Base-by-base conservation (phyloP, 64 coral and sea anemone species). In the Anthopleura sola region DNA sequence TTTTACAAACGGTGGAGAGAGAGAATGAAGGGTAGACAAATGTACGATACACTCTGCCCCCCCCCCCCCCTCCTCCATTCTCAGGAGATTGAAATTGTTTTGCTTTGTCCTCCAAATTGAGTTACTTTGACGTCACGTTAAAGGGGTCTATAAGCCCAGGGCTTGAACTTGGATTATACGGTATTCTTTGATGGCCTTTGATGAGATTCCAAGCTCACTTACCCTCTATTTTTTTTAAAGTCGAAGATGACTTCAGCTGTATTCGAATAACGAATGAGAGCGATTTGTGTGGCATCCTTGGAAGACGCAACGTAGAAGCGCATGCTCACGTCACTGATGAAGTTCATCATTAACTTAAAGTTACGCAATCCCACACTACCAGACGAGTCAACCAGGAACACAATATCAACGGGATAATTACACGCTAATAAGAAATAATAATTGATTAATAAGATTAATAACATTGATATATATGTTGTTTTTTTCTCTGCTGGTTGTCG, bases 321-420 rank as follows among this genome's bases (percentile, higher is more conserved):
- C 50, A 76, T 24, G 49, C 81, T 84, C 1, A 90, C 49, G n/a
- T 37, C 71, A 16, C 33, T 33, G 33, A 90, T 85, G 23, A 90
- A 90, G 62, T 90, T 24, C 10, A 85, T 55, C 39, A 49, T 82
- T 58, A 84, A 29, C 6, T 33, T 36, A 51, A 90, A 90, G 28
- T 90, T 85, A 21, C 36, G 0, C 36, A 13, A 7, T 6, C 29
- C 24, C 6, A 90, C 88, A 28, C 82, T 90, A 10, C 69, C 37
- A 78, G 88, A 90, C 8, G 82, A 85, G 82, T 90, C 88, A 44
- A 90, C 44, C 34, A 90, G 68, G 33, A 90, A 85, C 14, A 64
- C 83, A 47, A 90, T 66, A 37, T 90, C 88, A 51, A 80, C 75
- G 11, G 88, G 82, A 68, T 90, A 64, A 26, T 85, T 60, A 85